These are phyloP conservation scores for Melinopterus prodromus DNA, from an alignment of 2,888 invertebrate genomes.

Conservation along the genomic window DNA sequence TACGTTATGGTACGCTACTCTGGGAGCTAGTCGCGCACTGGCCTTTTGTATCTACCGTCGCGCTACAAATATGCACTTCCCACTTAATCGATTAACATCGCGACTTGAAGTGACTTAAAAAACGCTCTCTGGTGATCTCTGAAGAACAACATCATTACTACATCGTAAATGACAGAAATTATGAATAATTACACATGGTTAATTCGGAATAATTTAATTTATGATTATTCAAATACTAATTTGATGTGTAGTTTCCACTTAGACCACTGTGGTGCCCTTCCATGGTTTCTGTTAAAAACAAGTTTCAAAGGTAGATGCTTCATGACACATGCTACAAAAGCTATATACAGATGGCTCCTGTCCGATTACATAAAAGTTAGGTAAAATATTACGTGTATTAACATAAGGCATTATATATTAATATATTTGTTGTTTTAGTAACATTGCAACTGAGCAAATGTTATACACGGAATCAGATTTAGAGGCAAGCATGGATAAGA, in stretches of 20 bases:
- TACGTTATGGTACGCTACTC: too few species aligned
- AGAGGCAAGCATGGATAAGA: constrained; percentile 98
- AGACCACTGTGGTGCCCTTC: constrained; percentile 97
- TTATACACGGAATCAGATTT: constrained; percentile 97
- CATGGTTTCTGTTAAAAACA: constrained; percentile 97
- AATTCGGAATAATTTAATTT: too few species aligned
- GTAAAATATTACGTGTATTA: constrained; percentile 55
- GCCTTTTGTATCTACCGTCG: too few species aligned
- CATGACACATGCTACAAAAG: constrained; percentile 99
- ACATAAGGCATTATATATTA: too few species aligned
- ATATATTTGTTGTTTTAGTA: constrained; percentile 66
- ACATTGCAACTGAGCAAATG: constrained; percentile 96
- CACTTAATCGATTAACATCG: too few species aligned
- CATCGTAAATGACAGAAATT: too few species aligned
- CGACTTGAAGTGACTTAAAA: too few species aligned
- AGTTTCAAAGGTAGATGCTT: constrained; percentile 97
- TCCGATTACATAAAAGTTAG: constrained; percentile 99
- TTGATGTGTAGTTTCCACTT: constrained; percentile 83
- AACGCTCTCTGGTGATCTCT: too few species aligned
- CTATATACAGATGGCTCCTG: constrained; percentile 96
- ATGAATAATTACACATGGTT: too few species aligned
- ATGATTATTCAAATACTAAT: background rate
- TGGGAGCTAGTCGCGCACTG: too few species aligned
- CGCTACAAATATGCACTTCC: too few species aligned
- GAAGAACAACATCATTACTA: too few species aligned